These are phyloP conservation scores for Drosophila dives DNA, from an alignment of 2,888 invertebrate species.

Conservation along the genomic window DNA sequence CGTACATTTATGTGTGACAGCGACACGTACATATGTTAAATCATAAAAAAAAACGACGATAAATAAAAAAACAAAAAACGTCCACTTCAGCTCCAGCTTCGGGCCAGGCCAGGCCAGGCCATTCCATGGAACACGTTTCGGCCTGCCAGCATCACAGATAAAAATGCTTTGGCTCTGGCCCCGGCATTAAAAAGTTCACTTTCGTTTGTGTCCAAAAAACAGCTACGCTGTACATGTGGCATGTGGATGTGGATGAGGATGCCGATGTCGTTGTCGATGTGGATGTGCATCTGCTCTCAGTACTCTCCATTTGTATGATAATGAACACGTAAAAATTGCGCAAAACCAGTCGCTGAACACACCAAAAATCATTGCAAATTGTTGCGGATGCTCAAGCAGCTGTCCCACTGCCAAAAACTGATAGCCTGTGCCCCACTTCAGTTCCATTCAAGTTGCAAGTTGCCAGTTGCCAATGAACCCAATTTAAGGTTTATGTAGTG, in stretches of 20 bases:
- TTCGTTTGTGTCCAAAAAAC: constrained; percentile 75
- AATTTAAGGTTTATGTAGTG: constrained; percentile 50
- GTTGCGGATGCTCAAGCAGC: constrained; percentile 63
- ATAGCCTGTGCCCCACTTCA: constrained; percentile 39
- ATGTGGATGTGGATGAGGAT: constrained; percentile 16
- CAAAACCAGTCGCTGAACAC: constrained; percentile 68
- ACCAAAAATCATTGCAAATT: constrained; percentile 76
- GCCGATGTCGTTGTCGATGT: constrained; percentile 12
- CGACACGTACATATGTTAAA: constrained; percentile 78
- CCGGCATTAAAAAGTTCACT: constrained; percentile 77
- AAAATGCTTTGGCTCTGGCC: constrained; percentile 65
- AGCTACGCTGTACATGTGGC: constrained; percentile 35
- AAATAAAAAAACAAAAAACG: constrained; percentile 56
- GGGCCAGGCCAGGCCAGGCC: constrained; percentile 41
- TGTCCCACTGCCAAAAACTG: constrained; percentile 34
- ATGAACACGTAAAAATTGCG: constrained; percentile 73
- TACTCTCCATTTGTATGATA: constrained; percentile 70
- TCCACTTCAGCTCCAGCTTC: constrained; percentile 28
- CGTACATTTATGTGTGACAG: constrained; percentile 54
- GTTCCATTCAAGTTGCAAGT: constrained; percentile 14
- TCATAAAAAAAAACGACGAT: constrained; percentile 71
- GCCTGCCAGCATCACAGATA: constrained; percentile 52
- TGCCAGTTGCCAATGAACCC: constrained; percentile 26
- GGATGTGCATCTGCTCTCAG: constrained; percentile 49
- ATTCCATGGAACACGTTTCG: constrained; percentile 73